phyloP scores from a whole-genome alignment of 2,113 vertebrate species.

The Pluvialis apricaria region DNA sequence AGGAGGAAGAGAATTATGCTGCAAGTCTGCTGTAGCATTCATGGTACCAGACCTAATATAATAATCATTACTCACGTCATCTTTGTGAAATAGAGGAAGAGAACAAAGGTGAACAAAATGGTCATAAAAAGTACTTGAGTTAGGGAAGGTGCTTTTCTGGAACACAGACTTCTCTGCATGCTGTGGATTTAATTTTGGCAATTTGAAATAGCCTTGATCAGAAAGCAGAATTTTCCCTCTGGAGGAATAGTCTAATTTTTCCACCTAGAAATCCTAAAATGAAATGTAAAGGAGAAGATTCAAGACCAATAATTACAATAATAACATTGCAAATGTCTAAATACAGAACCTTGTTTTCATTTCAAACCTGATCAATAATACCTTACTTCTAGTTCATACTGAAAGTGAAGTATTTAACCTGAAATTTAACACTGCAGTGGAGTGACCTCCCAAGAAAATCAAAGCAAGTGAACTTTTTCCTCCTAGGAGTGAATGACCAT shows the following conservation, averaged over 20 bases:
- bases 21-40: constrained; percentile 7
- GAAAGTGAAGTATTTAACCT: not conserved
- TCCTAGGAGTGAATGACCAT: not conserved
- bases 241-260: not conserved
- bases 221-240: not conserved
- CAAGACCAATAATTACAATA: not conserved
- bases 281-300: not conserved
- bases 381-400: not conserved
- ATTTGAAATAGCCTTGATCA: not conserved
- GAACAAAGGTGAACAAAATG: constrained; percentile 36
- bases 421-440: not conserved
- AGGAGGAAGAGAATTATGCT: constrained; percentile 45
- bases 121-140: not conserved
- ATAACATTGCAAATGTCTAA: not conserved
- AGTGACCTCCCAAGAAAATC: not conserved
- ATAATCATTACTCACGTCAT: constrained; percentile 44
- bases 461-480: not conserved
- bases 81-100: not conserved
- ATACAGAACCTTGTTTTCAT: not conserved
- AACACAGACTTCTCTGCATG: not conserved
- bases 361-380: not conserved
- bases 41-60: constrained; percentile 38
- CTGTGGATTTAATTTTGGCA: not conserved
- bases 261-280: not conserved
- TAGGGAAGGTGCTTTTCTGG: not conserved